Evolutionary conservation across 1,140 invertebrate genomes (phyloP).

Genomic region (Bombus picipes): DNA sequence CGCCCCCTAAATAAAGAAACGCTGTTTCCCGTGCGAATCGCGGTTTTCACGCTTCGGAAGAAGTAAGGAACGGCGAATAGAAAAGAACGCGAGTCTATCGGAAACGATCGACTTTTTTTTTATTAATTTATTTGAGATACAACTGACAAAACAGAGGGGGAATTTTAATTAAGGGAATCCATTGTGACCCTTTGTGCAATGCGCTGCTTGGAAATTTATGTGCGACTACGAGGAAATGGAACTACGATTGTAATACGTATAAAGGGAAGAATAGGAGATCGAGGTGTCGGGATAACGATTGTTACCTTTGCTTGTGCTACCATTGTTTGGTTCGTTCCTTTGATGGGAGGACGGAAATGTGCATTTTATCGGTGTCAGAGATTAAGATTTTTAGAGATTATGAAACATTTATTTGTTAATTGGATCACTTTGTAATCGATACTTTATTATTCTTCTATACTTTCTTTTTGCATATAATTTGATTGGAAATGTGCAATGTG

Average conservation of each 20-base stretch:
- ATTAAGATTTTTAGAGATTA: not conserved
- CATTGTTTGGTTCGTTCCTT: not conserved
- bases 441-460: too few relatives aligned
- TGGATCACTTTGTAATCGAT: not conserved
- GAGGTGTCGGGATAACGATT: not conserved
- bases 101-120: conserved; percentile 3
- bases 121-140: not conserved
- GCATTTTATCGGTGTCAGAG: not conserved
- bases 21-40: conserved; percentile 37
- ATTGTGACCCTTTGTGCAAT: not conserved
- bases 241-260: not conserved
- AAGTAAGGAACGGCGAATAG: not conserved
- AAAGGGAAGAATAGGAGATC: not conserved
- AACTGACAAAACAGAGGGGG: not conserved
- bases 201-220: not conserved
- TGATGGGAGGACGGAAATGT: not conserved
- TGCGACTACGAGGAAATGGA: not conserved
- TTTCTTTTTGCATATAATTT: not conserved
- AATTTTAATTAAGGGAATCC: conserved; percentile 17
- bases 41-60: conserved; percentile 53
- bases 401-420: not conserved
- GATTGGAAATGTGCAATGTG: too few relatives aligned
- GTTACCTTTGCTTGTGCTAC: not conserved
- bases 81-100: not conserved
- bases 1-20: conserved; percentile 41